Evolutionary conservation across 2,797 vertebrate species (phyloP).

Genomic region (Simalia tracyae): DNA sequence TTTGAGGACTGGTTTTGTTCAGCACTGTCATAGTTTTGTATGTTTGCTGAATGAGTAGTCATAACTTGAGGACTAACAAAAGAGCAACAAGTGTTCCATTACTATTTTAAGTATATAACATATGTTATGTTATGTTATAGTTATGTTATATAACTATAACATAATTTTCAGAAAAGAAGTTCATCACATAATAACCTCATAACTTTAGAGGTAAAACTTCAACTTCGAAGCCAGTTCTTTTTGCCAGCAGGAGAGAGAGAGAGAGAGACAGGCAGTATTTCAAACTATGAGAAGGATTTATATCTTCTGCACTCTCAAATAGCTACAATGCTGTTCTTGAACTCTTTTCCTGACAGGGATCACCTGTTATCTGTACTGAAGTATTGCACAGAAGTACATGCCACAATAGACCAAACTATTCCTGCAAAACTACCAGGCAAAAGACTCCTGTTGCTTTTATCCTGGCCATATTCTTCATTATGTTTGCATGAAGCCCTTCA

Average conservation of each 20-base stretch:
- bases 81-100: background rate
- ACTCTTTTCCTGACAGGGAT: slow-evolving; percentile 53
- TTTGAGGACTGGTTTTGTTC: too few relatives aligned
- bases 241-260: background rate
- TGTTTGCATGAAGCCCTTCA: slow-evolving; percentile 14
- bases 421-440: slow-evolving; percentile 32
- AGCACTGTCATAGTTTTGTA: too few relatives aligned
- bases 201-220: background rate
- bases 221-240: slow-evolving; percentile 31
- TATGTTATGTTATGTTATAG: too few relatives aligned
- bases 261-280: slow-evolving; percentile 40
- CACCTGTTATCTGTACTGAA: slow-evolving; percentile 47
- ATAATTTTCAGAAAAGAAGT: too few relatives aligned
- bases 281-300: slow-evolving; percentile 36
- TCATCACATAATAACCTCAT: background rate
- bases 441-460: slow-evolving; percentile 41
- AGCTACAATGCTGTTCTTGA: slow-evolving; percentile 25
- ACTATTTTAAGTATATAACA: too few relatives aligned
- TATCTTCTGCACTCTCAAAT: background rate
- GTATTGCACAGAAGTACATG: slow-evolving; percentile 53
- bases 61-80: too few relatives aligned
- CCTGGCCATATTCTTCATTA: background rate
- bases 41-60: too few relatives aligned
- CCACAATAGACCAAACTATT: slow-evolving; percentile 40
- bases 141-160: too few relatives aligned